Evolutionary conservation across 2,888 invertebrate genomes (phyloP), one percentile per base, ranked within the genome.

Genomic region (Zootermopsis nevadensis): DNA sequence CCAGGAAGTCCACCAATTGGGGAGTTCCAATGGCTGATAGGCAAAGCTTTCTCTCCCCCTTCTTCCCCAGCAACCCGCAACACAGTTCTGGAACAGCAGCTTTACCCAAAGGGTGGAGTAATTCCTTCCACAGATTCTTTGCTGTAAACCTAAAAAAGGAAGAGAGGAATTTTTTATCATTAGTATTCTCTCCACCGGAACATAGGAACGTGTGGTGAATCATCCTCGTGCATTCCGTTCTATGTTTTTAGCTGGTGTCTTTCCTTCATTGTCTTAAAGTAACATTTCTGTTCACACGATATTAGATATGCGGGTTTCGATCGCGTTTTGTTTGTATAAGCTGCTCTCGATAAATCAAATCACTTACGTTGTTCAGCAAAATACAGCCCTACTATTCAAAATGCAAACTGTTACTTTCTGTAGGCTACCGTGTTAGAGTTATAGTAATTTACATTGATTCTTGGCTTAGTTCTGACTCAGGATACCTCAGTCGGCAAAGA

Each of bases 11-110:
- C 69, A 67, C 83, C 83, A 83, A 83, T 83, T 33, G 72, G n/a
- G 24, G 19, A 31, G 42, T 53, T 80, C 80, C 79, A 80, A 83
- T 83, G 83, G 83, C 83, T 83, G 83, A 79, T 33, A 33, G 60
- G 60, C n/a, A 27, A 66, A 27, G n/a, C n/a, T 22, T 35, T n/a
- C 30, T 38, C 35, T 33, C 24, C 82, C 74, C 82, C 69, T 53
- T 30, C 42, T 82, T 33, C 74, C 82, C 55, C 74, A 35, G 35
- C 60, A 82, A 76, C 82, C 74, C 60, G 74, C 76, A 24, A 33
- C n/a, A 38, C 55, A 74, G 60, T 74, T 1, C 10, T 31, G 33
- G 33, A 24, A 24, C 38, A 74, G n/a, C 74, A 19, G 8, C 74
- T 38, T 24, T 24, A 74, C 38, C n/a, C 74, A 38, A 74, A 33